A percentile compares a stretch with the other conserved stretches of the same genome.
These are phyloP conservation scores for Sebastes matsubarae DNA, from an alignment of 2,797 vertebrate genomes.

Conservation along the genomic window DNA sequence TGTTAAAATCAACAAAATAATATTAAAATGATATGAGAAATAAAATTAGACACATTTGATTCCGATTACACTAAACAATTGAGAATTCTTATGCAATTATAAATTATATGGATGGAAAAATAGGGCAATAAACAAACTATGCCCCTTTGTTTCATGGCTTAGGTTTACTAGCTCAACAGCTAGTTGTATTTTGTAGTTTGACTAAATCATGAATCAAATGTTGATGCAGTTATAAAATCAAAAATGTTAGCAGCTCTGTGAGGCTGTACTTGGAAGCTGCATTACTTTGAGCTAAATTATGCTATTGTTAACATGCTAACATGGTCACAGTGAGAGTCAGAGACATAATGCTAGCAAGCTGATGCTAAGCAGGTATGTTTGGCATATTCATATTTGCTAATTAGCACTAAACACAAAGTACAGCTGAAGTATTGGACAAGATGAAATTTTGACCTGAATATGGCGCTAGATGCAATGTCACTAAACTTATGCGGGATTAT, in stretches of 20 bases:
- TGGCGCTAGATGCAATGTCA: background rate
- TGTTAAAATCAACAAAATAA: background rate
- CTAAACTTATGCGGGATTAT: background rate
- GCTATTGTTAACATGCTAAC: background rate
- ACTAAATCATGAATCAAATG: too few species aligned
- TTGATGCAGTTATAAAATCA: too few species aligned
- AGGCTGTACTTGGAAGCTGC: background rate
- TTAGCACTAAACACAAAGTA: background rate
- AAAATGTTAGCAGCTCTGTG: background rate
- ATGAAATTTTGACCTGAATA: background rate
- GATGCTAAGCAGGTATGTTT: background rate
- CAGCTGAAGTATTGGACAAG: too few species aligned
- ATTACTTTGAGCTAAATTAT: background rate
- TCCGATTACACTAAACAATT: background rate
- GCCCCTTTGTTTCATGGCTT: background rate
- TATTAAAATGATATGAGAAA: background rate
- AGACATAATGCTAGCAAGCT: background rate
- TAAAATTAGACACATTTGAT: background rate
- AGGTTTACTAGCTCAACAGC: too few species aligned
- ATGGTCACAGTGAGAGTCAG: background rate
- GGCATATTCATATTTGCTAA: background rate
- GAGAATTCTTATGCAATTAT: background rate
- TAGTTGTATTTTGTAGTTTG: too few species aligned
- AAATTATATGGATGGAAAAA: background rate
- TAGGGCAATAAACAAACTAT: background rate